A percentile compares a stretch with the other conserved stretches of the same genome.
phyloP scores from a whole-genome alignment of 2,113 vertebrate genomes.

The Zingel zingel region DNA sequence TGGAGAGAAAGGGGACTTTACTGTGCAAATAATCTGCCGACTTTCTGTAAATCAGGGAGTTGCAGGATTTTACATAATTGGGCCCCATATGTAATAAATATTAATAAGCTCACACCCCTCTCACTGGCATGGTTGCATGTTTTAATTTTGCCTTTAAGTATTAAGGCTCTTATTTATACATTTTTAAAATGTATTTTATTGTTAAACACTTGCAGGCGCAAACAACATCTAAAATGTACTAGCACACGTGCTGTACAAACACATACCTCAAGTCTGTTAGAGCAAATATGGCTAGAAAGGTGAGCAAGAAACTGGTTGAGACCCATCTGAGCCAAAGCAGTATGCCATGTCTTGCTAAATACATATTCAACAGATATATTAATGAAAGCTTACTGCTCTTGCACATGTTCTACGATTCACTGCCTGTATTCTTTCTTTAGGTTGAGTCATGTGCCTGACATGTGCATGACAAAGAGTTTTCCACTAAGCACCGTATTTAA shows the following conservation, averaged over 20 bases:
- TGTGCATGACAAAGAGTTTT: conserved; percentile 30
- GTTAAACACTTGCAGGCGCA: conserved; percentile 13
- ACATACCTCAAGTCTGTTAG: not conserved
- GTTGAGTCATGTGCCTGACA: conserved; percentile 23
- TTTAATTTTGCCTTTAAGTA: conserved; percentile 24
- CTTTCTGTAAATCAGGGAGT: conserved; percentile 60
- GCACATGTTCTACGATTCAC: not conserved
- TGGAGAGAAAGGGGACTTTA: conserved; percentile 59
- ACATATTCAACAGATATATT: not conserved
- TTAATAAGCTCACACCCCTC: conserved; percentile 52
- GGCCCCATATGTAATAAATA: conserved; percentile 45
- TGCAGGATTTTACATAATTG: conserved; percentile 65
- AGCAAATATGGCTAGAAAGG: conserved; percentile 12
- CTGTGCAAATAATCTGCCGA: conserved; percentile 68
- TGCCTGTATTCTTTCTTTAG: not conserved
- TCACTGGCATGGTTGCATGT: conserved; percentile 53
- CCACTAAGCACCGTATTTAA: conserved; percentile 24
- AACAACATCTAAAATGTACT: not conserved
- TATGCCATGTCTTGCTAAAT: not conserved
- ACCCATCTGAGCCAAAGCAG: conserved; percentile 21
- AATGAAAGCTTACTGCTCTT: conserved; percentile 3
- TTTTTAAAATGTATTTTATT: not conserved
- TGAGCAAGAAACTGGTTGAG: conserved; percentile 40
- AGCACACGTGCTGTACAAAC: not conserved
- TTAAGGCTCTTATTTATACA: conserved; percentile 5